These are phyloP conservation scores for Ceratina australensis DNA, from an alignment of 1,140 invertebrate species.

Conservation along the genomic window DNA sequence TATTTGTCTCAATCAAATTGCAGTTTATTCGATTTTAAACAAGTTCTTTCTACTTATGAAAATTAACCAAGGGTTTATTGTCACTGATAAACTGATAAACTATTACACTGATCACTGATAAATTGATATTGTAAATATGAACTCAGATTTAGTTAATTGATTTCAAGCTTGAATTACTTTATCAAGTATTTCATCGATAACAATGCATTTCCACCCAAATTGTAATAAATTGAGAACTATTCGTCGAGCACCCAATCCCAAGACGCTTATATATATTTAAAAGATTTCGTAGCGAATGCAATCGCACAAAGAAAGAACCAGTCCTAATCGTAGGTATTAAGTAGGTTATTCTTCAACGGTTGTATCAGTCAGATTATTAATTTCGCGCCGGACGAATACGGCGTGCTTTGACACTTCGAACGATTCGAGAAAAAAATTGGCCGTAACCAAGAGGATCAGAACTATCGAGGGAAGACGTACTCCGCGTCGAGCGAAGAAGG, in stretches of 20 bases:
- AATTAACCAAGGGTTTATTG: no score
- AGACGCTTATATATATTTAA: constrained; percentile 25
- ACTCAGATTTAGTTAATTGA: no score
- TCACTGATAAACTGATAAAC: no score
- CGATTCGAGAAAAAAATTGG: constrained; percentile 11
- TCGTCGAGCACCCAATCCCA: not conserved
- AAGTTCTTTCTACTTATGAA: no score
- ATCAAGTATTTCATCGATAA: no score
- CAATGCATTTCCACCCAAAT: no score
- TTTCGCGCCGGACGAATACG: constrained; percentile 11
- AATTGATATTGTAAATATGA: no score
- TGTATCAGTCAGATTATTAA: constrained; percentile 29
- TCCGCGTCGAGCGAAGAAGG: not conserved
- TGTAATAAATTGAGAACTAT: no score
- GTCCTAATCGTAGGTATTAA: constrained; percentile 39
- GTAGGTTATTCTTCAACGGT: constrained; percentile 39
- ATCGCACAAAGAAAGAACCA: constrained; percentile 25
- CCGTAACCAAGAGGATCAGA: constrained; percentile 14
- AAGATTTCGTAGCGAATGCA: constrained; percentile 26
- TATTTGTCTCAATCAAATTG: not conserved
- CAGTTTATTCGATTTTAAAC: not conserved
- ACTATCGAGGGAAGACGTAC: not conserved
- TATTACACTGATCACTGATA: no score
- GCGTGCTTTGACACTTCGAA: constrained; percentile 20
- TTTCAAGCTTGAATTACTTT: no score